Evolutionary conservation across 2,113 vertebrate species (phyloP), one percentile per base, ranked within the genome.

Genomic region (Paralichthys olivaceus): DNA sequence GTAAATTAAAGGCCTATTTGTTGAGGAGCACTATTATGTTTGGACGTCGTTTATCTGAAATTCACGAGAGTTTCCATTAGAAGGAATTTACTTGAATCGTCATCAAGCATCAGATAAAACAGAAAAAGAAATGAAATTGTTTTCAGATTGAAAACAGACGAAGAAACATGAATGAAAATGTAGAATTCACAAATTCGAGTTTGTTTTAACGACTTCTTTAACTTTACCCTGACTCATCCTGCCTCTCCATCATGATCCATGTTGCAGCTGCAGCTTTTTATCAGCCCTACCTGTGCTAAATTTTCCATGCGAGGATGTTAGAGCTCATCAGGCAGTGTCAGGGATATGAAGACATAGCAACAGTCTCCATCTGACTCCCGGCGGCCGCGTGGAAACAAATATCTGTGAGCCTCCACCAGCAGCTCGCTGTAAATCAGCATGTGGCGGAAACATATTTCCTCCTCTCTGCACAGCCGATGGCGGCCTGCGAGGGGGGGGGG

Each of bases 401-500:
- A 83, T 86, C 78, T 59, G 58, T 78, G 67, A 86, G 80, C 80
- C 60, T 63, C 43, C 81, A 34, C 51, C 73, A 11, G 75, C 76
- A 69, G 69, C 86, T 69, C 23, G 70, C 83, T 64, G 80, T 86
- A 87, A 80, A 87, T 89, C 85, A 90, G 85, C 81, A 74, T 69
- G 81, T 49, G 79, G 86, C 40, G 45, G 78, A 61, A 83, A 86
- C 68, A 83, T 72, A 84, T 90, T 86, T 86, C 81, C 71, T 85
- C 23, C 61, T 43, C 56, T 58, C 47, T 37, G 19, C 15, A 17
- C 37, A 11, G 69, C 40, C 71, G 28, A 34, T 29, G 73, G 71
- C 71, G 54, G 75, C 75, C 67, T 61, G 75, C 2, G 60, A 58
- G 53, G 65, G 37, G 53, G 20, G 14, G 8, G 13, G 2, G 59